Evolutionary conservation across 2,113 vertebrate species (phyloP).

Genomic region (Chloropsis hardwickii): DNA sequence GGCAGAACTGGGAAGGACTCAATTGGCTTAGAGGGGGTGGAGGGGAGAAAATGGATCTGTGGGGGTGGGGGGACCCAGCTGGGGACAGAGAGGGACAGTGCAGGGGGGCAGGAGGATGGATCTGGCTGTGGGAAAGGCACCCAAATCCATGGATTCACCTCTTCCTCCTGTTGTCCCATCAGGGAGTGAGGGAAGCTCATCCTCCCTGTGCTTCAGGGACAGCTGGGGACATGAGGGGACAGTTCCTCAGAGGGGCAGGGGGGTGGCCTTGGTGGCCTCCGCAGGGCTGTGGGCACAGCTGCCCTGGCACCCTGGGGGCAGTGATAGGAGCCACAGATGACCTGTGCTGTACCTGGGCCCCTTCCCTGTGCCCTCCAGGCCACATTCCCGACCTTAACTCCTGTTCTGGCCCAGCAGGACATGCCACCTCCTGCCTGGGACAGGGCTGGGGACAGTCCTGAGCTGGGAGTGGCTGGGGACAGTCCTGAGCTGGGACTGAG

Average conservation of each 20-base stretch:
- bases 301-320: background rate
- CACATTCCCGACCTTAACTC: background rate
- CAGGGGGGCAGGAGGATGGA: background rate
- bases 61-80: background rate
- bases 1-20: background rate
- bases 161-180: background rate
- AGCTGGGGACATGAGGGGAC: background rate
- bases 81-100: background rate
- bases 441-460: background rate
- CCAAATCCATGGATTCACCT: background rate
- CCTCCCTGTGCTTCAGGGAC: background rate
- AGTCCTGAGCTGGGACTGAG: background rate
- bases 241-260: background rate
- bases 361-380: background rate
- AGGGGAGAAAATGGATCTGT: background rate
- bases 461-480: no score
- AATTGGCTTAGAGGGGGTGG: accelerated
- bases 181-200: background rate
- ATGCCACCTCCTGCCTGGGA: background rate
- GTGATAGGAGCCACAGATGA: background rate
- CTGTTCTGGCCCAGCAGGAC: background rate
- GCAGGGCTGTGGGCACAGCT: background rate
- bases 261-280: background rate
- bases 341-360: background rate
- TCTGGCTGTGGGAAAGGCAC: background rate